Conservation (phyloP, 2,888 invertebrate genomes). For the Amblyjoppa fuscipennis region DNA sequence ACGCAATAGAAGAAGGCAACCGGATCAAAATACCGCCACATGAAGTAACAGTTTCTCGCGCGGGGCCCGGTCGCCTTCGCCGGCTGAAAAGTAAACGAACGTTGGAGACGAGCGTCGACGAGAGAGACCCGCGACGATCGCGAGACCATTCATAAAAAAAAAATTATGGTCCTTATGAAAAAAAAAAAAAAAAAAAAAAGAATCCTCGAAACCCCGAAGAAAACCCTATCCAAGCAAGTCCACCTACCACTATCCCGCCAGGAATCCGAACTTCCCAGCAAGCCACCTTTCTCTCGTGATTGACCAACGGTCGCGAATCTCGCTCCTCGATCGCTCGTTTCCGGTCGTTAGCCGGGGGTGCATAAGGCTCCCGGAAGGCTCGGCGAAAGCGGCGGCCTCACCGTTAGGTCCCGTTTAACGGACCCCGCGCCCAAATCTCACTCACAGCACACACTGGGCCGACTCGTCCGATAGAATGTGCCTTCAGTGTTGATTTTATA, state of each 20-base stretch:
- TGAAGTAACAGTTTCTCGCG: conserved; percentile 85
- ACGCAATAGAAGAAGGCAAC: conserved; percentile 90
- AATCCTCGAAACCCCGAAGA: conserved; percentile 10
- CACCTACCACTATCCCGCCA: conserved; percentile 49
- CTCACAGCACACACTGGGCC: conserved; percentile 93
- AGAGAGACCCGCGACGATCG: conserved; percentile 32
- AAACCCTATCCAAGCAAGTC: conserved; percentile 4
- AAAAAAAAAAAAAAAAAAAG: conserved; percentile 25
- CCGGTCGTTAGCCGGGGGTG: conserved; percentile 77
- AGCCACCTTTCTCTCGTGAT: background rate
- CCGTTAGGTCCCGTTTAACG: conserved; percentile 75
- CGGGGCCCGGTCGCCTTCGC: conserved; percentile 83
- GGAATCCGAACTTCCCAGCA: conserved; percentile 46
- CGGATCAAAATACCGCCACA: conserved; percentile 85
- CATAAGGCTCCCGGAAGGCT: conserved; percentile 81
- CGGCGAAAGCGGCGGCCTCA: conserved; percentile 79
- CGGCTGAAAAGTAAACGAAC: conserved; percentile 66
- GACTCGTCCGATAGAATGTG: conserved; percentile 97
- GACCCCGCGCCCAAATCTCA: conserved; percentile 86
- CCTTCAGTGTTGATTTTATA: conserved; percentile 97
- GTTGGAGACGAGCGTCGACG: conserved; percentile 30
- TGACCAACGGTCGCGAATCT: conserved; percentile 24
- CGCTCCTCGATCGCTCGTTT: conserved; percentile 24
- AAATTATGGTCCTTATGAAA: background rate
- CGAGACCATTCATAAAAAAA: conserved; percentile 66